Evolutionary conservation across 37 sponge, comb jelly and placozoan genomes (phyloP).

Genomic region (Aplysina aerophoba): DNA sequence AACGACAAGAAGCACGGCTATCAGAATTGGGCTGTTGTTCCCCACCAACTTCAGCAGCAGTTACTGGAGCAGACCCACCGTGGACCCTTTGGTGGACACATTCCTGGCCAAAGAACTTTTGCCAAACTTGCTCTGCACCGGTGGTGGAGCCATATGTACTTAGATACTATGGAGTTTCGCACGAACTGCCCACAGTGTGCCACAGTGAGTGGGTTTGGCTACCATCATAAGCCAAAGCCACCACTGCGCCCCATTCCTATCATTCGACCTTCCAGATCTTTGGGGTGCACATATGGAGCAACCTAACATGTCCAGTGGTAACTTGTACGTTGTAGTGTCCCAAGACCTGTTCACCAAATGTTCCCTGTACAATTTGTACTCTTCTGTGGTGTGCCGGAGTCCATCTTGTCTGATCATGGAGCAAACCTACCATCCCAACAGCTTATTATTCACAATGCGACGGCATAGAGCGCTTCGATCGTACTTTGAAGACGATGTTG

Average conservation of each 20-base stretch:
- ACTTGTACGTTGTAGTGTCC: constrained; percentile 42
- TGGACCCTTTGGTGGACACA: constrained; percentile 50
- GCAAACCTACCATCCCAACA: constrained; percentile 52
- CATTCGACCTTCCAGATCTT: constrained; percentile 43
- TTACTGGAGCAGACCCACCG: constrained; percentile 41
- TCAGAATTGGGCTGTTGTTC: constrained; percentile 49
- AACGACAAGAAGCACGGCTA: constrained; percentile 40
- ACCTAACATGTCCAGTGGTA: constrained; percentile 25
- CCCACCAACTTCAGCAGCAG: constrained; percentile 33
- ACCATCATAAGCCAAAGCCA: constrained; percentile 13
- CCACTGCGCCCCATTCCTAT: constrained; percentile 61
- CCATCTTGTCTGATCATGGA: constrained; percentile 57
- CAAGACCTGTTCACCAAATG: constrained; percentile 61
- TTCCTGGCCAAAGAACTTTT: constrained; percentile 49
- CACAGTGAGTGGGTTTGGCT: constrained; percentile 20
- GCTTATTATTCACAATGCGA: constrained; percentile 55
- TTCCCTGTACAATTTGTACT: constrained; percentile 54
- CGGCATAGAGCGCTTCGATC: constrained; percentile 51
- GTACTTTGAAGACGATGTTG: constrained; percentile 50
- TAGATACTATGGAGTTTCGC: constrained; percentile 14
- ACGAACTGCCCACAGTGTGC: constrained; percentile 56
- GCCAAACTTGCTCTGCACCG: constrained; percentile 4
- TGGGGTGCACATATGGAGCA: constrained; percentile 52
- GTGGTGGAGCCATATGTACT: constrained; percentile 69
- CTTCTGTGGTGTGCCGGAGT: constrained; percentile 49